Evolutionary conservation across 2,113 vertebrate genomes (phyloP).

Genomic region (Megaptera novaeangliae): DNA sequence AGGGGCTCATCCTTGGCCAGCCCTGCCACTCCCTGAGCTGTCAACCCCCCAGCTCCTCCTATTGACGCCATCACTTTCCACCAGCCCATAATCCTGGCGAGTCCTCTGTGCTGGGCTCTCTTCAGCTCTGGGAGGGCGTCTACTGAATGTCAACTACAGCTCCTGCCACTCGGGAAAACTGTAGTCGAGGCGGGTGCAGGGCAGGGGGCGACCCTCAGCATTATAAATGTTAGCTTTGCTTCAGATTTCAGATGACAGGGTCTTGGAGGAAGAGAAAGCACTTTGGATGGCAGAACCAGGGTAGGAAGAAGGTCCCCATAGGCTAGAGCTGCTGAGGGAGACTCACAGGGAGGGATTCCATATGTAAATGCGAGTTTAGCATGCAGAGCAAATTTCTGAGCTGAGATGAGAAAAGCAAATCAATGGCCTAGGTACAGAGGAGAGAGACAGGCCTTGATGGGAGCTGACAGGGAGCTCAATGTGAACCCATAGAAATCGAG

Average conservation of each 20-base stretch:
- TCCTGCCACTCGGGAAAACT: neutral
- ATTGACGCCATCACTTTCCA: neutral
- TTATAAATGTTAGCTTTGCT: neutral
- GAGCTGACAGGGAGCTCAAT: neutral
- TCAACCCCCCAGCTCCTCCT: neutral
- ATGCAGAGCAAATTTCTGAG: neutral
- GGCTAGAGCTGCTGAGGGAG: neutral
- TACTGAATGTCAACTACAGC: neutral
- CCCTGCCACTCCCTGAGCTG: no score
- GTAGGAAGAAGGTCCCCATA: neutral
- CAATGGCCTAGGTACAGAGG: neutral
- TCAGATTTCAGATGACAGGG: neutral
- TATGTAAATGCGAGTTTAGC: neutral
- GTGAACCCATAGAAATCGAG: neutral
- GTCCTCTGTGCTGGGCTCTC: neutral
- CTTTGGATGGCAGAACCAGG: neutral
- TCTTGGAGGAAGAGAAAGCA: neutral
- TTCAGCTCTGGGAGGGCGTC: neutral
- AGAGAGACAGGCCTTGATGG: neutral
- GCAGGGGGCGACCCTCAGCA: neutral
- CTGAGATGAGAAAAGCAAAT: neutral
- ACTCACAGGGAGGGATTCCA: neutral
- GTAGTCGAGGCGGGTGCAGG: fast-evolving
- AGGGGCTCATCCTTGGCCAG: neutral
- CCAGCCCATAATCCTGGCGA: fast-evolving